Conservation (phyloP, 2,888 invertebrate species). For the Epistrophe grossulariae region DNA sequence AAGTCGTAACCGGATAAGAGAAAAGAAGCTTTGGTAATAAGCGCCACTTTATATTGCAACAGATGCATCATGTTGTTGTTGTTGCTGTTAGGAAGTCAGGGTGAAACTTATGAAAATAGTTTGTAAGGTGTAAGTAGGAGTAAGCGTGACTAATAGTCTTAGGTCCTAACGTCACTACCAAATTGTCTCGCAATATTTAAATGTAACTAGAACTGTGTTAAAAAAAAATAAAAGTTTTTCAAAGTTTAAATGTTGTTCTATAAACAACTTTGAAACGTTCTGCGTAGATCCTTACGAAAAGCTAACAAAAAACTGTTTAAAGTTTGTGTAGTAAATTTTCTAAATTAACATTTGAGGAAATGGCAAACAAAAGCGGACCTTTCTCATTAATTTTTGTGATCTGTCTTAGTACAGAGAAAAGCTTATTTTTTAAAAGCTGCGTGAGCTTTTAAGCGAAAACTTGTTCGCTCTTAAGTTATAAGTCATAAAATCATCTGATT, state of each 20-base stretch:
- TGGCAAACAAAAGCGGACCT: too few species aligned
- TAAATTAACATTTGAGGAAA: background rate
- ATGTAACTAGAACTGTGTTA: background rate
- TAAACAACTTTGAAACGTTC: background rate
- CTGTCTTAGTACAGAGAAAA: too few species aligned
- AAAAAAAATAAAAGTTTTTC: background rate
- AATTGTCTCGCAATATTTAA: slow-evolving; percentile 9
- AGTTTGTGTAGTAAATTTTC: background rate
- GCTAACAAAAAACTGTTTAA: background rate
- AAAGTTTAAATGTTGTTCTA: background rate
- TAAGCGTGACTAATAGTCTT: slow-evolving; percentile 67
- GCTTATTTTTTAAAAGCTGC: too few species aligned
- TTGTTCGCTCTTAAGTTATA: too few species aligned
- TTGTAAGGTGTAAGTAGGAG: slow-evolving; percentile 49
- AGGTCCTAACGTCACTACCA: background rate
- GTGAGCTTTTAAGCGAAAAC: too few species aligned
- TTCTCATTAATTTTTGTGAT: too few species aligned
- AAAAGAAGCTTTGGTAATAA: slow-evolving; percentile 53
- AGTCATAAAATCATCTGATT: too few species aligned
- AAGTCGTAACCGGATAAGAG: slow-evolving; percentile 49
- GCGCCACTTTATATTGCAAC: slow-evolving; percentile 66
- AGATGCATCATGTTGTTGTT: slow-evolving; percentile 65
- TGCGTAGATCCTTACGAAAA: background rate
- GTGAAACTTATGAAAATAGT: slow-evolving; percentile 59
- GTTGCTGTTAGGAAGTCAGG: slow-evolving; percentile 33